Evolutionary conservation across 2,888 invertebrate genomes (phyloP).

Genomic region (Tachina grossa): DNA sequence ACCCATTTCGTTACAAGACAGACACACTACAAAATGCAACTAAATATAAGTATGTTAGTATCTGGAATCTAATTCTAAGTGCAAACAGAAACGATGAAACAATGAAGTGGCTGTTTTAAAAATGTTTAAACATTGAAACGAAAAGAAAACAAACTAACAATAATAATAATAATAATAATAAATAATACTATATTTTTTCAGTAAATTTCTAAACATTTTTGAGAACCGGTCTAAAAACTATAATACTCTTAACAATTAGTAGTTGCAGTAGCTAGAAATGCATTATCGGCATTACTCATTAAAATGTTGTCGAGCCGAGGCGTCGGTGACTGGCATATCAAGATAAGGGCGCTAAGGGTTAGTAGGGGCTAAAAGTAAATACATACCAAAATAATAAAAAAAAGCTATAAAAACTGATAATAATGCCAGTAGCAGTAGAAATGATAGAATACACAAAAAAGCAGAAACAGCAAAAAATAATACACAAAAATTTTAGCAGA

Average conservation of each 20-base stretch:
- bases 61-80: background rate
- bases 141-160: background rate
- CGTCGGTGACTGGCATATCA: slow-evolving; percentile 5
- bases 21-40: background rate
- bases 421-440: background rate
- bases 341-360: slow-evolving; percentile 65
- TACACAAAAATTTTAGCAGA: slow-evolving; percentile 8
- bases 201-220: slow-evolving; percentile 19
- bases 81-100: slow-evolving; percentile 31
- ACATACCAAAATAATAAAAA: slow-evolving; percentile 34
- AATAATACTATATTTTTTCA: background rate
- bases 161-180: background rate
- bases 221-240: slow-evolving; percentile 31
- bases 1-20: slow-evolving; percentile 16
- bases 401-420: slow-evolving; percentile 17
- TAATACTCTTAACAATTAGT: slow-evolving; percentile 20
- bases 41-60: background rate
- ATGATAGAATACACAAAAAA: slow-evolving; percentile 18
- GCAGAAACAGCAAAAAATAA: slow-evolving; percentile 33
- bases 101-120: slow-evolving; percentile 42
- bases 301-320: slow-evolving; percentile 13
- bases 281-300: slow-evolving; percentile 43
- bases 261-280: slow-evolving; percentile 19
- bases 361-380: slow-evolving; percentile 62
- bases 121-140: slow-evolving; percentile 5